Evolutionary conservation across 1,140 invertebrate genomes (phyloP).

Genomic region (Pantala flavescens): DNA sequence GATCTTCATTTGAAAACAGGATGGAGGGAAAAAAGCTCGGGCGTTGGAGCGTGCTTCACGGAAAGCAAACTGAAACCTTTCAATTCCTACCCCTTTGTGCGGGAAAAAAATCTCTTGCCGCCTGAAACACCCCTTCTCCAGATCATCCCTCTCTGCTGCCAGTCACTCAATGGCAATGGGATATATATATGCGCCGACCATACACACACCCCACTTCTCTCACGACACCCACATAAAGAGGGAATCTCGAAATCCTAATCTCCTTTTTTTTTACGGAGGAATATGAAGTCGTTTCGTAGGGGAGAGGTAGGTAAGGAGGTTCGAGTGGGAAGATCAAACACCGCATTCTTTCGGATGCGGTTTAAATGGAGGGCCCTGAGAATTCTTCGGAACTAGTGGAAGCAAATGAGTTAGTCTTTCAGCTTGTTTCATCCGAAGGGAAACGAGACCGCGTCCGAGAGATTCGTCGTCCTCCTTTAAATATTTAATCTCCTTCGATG

Average conservation of each 20-base stretch:
- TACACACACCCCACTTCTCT: neutral
- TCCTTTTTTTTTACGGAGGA: neutral
- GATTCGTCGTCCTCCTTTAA: too few relatives aligned
- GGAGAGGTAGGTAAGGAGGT: neutral
- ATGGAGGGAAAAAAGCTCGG: neutral
- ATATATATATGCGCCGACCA: too few relatives aligned
- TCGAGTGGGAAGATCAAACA: neutral
- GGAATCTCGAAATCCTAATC: neutral
- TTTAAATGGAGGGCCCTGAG: neutral
- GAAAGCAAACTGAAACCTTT: slow-evolving; percentile 1
- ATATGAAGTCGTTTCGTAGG: neutral
- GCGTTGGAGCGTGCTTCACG: neutral
- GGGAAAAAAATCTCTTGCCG: too few relatives aligned
- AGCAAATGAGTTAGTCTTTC: too few relatives aligned
- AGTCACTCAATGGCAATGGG: neutral
- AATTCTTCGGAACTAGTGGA: too few relatives aligned
- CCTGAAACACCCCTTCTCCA: neutral
- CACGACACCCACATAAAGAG: neutral
- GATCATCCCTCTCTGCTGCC: neutral
- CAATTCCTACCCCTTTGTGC: neutral
- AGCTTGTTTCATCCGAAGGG: too few relatives aligned
- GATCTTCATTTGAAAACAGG: neutral
- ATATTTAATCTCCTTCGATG: too few relatives aligned
- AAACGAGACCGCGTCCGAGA: too few relatives aligned
- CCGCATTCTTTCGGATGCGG: neutral